Evolutionary conservation across 2,888 invertebrate species (phyloP).

Genomic region (Tenthredo notha): DNA sequence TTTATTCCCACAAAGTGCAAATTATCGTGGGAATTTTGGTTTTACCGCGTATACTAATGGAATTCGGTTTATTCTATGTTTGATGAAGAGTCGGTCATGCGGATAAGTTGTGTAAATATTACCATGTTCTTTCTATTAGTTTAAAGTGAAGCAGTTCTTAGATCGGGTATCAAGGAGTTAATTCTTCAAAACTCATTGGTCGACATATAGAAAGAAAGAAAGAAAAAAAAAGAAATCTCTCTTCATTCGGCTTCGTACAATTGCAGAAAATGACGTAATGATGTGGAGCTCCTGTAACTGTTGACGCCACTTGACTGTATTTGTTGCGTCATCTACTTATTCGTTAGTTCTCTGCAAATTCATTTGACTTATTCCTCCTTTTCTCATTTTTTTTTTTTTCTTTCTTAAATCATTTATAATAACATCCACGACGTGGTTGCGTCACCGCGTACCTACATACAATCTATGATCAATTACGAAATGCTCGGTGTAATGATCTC

Average conservation of each 20-base stretch:
- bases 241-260: neutral
- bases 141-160: constrained; percentile 1
- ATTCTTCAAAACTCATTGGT: neutral
- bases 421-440: neutral
- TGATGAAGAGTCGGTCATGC: neutral
- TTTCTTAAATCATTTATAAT: neutral
- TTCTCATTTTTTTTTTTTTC: too few species aligned
- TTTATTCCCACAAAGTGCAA: neutral
- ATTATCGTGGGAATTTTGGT: neutral
- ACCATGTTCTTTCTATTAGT: constrained; percentile 10
- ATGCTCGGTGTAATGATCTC: constrained; percentile 64
- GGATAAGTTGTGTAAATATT: constrained; percentile 22
- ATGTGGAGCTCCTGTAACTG: neutral
- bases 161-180: neutral
- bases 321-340: neutral
- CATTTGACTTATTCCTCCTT: neutral
- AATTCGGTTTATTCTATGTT: neutral
- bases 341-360: neutral
- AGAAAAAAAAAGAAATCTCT: neutral
- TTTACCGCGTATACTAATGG: neutral
- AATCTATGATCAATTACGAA: neutral
- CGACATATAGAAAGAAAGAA: neutral
- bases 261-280: constrained; percentile 31
- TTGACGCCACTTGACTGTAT: neutral
- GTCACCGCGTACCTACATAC: neutral